A percentile compares a stretch with the other conserved stretches of the same genome.
These are phyloP conservation scores for Apogon hyalosoma DNA, from an alignment of 2,797 vertebrate genomes.

Conservation along the genomic window DNA sequence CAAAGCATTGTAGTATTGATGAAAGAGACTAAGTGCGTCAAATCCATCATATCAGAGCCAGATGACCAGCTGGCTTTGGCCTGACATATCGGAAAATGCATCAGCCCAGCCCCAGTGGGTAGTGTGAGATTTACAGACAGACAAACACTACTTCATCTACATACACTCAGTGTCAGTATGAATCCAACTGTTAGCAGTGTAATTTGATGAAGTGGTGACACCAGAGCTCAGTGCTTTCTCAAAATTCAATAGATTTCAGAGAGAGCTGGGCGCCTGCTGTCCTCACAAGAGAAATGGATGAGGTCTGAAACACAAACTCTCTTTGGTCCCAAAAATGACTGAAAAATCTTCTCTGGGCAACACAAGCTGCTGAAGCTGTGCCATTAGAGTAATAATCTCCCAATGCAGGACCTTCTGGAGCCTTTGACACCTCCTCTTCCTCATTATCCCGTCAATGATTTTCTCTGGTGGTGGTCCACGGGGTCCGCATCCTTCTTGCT, in stretches of 20 bases:
- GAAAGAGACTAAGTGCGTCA: slow-evolving; percentile 21
- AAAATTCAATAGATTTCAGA: slow-evolving; percentile 15
- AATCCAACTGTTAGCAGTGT: slow-evolving; percentile 11
- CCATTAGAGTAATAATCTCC: slow-evolving; percentile 63
- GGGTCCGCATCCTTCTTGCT: slow-evolving; percentile 63
- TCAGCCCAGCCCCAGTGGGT: slow-evolving; percentile 14
- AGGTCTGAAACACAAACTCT: slow-evolving; percentile 7
- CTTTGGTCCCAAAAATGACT: slow-evolving; percentile 28
- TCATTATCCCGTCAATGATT: slow-evolving; percentile 56
- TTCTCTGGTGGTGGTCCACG: slow-evolving; percentile 61
- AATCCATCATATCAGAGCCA: slow-evolving; percentile 28
- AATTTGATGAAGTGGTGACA: slow-evolving; percentile 31
- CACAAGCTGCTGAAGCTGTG: slow-evolving; percentile 32
- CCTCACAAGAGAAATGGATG: slow-evolving; percentile 6
- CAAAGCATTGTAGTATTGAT: slow-evolving; percentile 27
- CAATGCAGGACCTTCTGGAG: slow-evolving; percentile 54
- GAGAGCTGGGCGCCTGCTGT: not conserved
- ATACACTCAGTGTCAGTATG: slow-evolving; percentile 24
- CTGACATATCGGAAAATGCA: slow-evolving; percentile 28
- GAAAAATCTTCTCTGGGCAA: slow-evolving; percentile 42
- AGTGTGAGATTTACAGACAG: slow-evolving; percentile 4
- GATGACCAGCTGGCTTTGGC: slow-evolving; percentile 7
- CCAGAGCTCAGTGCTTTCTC: not conserved
- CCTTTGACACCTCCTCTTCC: slow-evolving; percentile 51
- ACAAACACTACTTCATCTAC: slow-evolving; percentile 20